These are phyloP conservation scores for Pluvianellus socialis DNA, from an alignment of 2,113 vertebrate species.

Conservation along the genomic window DNA sequence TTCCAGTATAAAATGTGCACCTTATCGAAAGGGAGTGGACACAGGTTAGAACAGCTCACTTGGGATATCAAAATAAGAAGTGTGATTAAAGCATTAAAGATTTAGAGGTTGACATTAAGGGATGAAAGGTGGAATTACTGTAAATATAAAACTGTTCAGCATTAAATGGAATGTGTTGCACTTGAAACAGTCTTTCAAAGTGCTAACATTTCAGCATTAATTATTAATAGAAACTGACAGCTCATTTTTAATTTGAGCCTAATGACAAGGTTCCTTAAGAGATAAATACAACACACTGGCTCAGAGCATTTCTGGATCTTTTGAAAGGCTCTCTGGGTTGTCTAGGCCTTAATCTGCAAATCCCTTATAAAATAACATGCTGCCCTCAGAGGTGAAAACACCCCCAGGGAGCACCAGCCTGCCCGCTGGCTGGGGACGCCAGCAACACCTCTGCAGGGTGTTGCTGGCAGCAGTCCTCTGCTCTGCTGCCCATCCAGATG, in stretches of 20 bases:
- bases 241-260: constrained; percentile 76
- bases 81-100: constrained; percentile 82
- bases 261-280: constrained; percentile 75
- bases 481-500: background rate
- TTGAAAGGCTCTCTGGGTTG: constrained; percentile 21
- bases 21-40: constrained; percentile 61
- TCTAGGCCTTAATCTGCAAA: constrained; percentile 5
- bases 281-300: constrained; percentile 65
- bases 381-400: background rate
- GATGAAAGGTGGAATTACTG: constrained; percentile 80
- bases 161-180: constrained; percentile 76
- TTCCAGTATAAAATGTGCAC: constrained; percentile 61
- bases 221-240: constrained; percentile 80
- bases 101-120: constrained; percentile 75
- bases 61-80: constrained; percentile 72
- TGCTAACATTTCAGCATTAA: constrained; percentile 76
- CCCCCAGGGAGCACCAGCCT: background rate
- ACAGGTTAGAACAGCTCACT: constrained; percentile 60
- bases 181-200: constrained; percentile 75
- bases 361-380: background rate
- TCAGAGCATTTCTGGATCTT: constrained; percentile 11
- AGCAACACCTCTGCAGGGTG: background rate
- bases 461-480: background rate
- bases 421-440: background rate
- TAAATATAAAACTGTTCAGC: constrained; percentile 79